Base-by-base conservation (phyloP, 2,888 invertebrate species). In the Drosophila gaucha region DNA sequence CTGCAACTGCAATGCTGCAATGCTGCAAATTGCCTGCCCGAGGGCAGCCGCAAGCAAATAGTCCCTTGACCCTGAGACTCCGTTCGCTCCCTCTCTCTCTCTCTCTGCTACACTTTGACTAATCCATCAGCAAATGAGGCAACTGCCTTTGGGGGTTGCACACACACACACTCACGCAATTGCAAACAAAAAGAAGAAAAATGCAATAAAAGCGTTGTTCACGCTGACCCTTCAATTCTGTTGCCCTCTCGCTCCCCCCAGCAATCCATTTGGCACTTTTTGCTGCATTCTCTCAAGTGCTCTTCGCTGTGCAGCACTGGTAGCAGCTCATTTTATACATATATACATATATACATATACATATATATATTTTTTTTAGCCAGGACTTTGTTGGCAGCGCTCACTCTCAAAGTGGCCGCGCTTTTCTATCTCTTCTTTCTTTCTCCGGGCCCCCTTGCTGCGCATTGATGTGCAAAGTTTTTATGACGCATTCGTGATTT, bases 111-210 rank as follows among this genome's bases (percentile, higher is more conserved):
- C 76, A 71, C 88, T 88, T 82, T 87, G 88, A 87, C 86, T 87
- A 85, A 84, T 87, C 83, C 86, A 84, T 82, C 87, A 83, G 76
- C 79, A 83, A 87, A 87, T 83, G 87, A 87, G 87, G 67, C 79
- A 71, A 72, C 67, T 69, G 78, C 68, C 55, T 3, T 28, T 55
- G 74, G 65, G 83, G 70, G 66, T 66, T 69, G 76, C 67, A 67
- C 41, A 44, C 59, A 35, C 39, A 55, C 65, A 51, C 54, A 52
- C 39, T 33, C 50, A 38, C n/a, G 44, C 39, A 46, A 49, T 38
- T 31, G 35, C 39, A 35, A 47, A 33, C 14, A 50, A 38, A 43
- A 47, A 44, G 30, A 20, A 14, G 59, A 69, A 51, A 46, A 30
- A 14, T 69, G 75, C 69, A 78, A 79, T 72, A 78, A 84, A 78